phyloP scores from a whole-genome alignment of 2,113 vertebrate genomes.

The Phrynosoma blainvillii region DNA sequence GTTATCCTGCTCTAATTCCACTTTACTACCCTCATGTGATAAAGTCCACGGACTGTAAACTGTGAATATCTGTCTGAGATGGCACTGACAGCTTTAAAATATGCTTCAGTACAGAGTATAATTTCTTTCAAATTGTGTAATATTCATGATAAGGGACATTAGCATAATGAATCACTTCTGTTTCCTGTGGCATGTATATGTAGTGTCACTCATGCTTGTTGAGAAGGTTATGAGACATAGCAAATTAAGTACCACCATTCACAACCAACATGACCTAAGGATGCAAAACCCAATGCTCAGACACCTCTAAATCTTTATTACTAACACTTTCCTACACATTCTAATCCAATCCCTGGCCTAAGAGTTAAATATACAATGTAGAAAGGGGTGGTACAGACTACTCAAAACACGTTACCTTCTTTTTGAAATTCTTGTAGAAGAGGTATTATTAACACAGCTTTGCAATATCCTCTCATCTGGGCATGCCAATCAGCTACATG shows the following conservation, averaged over 20 bases:
- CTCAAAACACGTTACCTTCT: slow-evolving; percentile 58
- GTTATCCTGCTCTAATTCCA: too few relatives aligned
- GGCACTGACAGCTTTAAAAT: slow-evolving; percentile 24
- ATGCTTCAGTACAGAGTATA: slow-evolving; percentile 43
- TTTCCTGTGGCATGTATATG: background rate
- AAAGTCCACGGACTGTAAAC: background rate
- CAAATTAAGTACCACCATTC: slow-evolving; percentile 19
- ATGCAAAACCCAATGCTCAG: slow-evolving; percentile 44
- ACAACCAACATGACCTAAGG: slow-evolving; percentile 42
- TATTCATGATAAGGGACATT: slow-evolving; percentile 49
- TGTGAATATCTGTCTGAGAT: slow-evolving; percentile 34
- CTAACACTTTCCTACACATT: slow-evolving; percentile 22
- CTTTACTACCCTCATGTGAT: too few relatives aligned
- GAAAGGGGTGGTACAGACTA: slow-evolving; percentile 28
- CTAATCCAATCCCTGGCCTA: background rate
- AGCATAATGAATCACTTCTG: slow-evolving; percentile 25
- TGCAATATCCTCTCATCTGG: slow-evolving; percentile 52
- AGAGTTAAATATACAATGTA: background rate
- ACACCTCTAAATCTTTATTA: slow-evolving; percentile 1
- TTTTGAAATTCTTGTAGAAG: slow-evolving; percentile 51
- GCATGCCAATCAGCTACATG: slow-evolving; percentile 46
- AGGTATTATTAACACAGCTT: slow-evolving; percentile 51
- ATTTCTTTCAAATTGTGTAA: slow-evolving; percentile 48
- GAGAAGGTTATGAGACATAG: slow-evolving; percentile 22
- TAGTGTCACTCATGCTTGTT: slow-evolving; percentile 32